Base-by-base conservation (phyloP, 2,797 vertebrate genomes). In the Novumbra hubbsi region DNA sequence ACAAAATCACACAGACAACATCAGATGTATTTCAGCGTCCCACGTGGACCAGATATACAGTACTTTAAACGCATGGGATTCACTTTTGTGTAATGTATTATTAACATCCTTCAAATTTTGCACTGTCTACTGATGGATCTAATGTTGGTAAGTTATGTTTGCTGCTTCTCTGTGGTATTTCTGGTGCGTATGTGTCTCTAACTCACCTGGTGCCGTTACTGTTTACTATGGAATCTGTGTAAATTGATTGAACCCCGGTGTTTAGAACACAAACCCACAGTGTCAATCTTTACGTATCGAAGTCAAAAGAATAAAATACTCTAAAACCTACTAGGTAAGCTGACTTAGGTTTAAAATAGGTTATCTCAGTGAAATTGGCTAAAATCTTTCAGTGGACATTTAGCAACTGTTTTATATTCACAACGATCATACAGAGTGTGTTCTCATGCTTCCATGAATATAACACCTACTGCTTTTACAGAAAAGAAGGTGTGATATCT, bases 171-270 rank as follows among this genome's bases (percentile, higher is more conserved):
- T 68, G 52, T 71, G 76, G 34, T 62, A 2, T 41, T n/a, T 50
- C 63, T 73, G n/a, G 21, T 73, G 52, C 2, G 34, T 27, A 38
- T 4, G 57, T 64, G 21, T 1, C 14, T 57, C 32, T 32, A 21
- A 30, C 12, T 77, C 68, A 70, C 30, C 65, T 75, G 68, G 45
- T 45, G 52, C 66, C 21, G 64, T 50, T 68, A 68, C 69, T 81
- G 75, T 73, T 84, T 76, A 74, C 73, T 14, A 17, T 34, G 41
- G 32, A 50, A 70, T 30, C 32, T 77, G 19, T 28, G 3, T 60
- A 68, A 34, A 16, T 34, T 7, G 24, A 28, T 11, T 8, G 4
- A 30, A 24, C 12, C n/a, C 41, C 73, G 70, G 38, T 62, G 65
- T 8, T 32, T 65, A 30, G 41, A 27, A 24, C 45, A n/a, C 41